phyloP scores from a whole-genome alignment of 1,140 invertebrate genomes.

The Diachasmimorpha longicaudata region DNA sequence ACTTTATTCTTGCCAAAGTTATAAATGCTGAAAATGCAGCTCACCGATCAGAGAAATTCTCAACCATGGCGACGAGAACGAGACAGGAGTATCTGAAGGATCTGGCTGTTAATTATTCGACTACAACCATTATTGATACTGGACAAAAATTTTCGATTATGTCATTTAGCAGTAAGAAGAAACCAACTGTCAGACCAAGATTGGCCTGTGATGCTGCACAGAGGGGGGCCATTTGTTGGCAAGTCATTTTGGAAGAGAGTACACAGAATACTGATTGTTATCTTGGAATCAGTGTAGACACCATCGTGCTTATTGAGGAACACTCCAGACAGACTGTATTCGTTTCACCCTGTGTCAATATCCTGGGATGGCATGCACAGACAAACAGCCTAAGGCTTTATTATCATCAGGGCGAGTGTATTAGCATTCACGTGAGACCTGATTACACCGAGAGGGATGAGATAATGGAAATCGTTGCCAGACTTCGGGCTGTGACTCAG shows the following conservation, averaged over 20 bases:
- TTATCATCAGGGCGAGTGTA: slow-evolving; percentile 85
- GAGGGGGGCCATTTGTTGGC: slow-evolving; percentile 80
- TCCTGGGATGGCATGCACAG: slow-evolving; percentile 82
- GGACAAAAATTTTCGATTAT: slow-evolving; percentile 86
- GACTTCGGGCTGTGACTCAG: slow-evolving; percentile 74
- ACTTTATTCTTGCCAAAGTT: slow-evolving; percentile 94
- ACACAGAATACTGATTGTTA: slow-evolving; percentile 79
- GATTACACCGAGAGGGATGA: slow-evolving; percentile 75
- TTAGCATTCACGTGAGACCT: slow-evolving; percentile 74
- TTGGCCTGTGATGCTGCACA: slow-evolving; percentile 73
- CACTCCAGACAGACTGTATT: slow-evolving; percentile 83
- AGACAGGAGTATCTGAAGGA: slow-evolving; percentile 95
- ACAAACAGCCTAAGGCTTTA: slow-evolving; percentile 73
- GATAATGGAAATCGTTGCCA: slow-evolving; percentile 77
- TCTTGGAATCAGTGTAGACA: slow-evolving; percentile 86
- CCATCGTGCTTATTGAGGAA: slow-evolving; percentile 86
- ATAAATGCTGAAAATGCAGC: slow-evolving; percentile 98
- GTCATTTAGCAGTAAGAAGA: slow-evolving; percentile 76
- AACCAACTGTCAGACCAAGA: slow-evolving; percentile 69
- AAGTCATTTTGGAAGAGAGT: slow-evolving; percentile 75
- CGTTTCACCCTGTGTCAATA: slow-evolving; percentile 80
- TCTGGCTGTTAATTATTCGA: slow-evolving; percentile 85
- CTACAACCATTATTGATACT: slow-evolving; percentile 81
- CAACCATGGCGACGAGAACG: slow-evolving; percentile 95
- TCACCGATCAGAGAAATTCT: slow-evolving; percentile 95